Percentiles rank a stretch among this genome's conserved stretches.
These are phyloP conservation scores for Polypedilum vanderplanki DNA, from an alignment of 1,140 invertebrate species.

Conservation along the genomic window DNA sequence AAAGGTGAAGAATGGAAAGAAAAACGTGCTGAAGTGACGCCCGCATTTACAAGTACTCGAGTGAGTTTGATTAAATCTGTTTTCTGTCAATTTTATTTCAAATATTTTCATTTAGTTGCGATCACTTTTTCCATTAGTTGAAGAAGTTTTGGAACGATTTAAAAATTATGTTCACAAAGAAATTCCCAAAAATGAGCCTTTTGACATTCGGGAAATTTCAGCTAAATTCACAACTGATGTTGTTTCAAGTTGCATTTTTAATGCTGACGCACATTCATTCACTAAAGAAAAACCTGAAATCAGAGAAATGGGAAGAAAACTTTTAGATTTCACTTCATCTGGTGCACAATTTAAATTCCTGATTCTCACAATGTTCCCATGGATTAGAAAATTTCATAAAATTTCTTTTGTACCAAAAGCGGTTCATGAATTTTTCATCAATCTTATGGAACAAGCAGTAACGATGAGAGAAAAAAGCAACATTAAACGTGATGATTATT, in stretches of 20 bases:
- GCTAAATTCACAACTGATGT: constrained; percentile 46
- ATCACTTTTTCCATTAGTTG: constrained; percentile 15
- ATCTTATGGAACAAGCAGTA: constrained; percentile 38
- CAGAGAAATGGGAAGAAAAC: constrained; percentile 34
- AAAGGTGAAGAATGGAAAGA: constrained; percentile 49
- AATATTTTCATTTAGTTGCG: background rate
- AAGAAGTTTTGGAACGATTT: background rate
- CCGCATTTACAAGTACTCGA: constrained; percentile 48
- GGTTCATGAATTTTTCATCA: constrained; percentile 39
- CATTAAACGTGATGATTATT: constrained; percentile 38
- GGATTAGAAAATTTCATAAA: constrained; percentile 34
- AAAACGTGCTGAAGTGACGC: constrained; percentile 47
- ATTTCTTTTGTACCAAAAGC: constrained; percentile 36
- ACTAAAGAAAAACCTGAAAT: constrained; percentile 34
- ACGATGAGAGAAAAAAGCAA: constrained; percentile 34
- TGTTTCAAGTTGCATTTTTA: constrained; percentile 46
- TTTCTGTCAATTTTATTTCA: too few relatives aligned
- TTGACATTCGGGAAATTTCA: constrained; percentile 31
- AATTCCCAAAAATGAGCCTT: background rate
- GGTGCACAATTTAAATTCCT: constrained; percentile 34
- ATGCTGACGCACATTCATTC: constrained; percentile 43
- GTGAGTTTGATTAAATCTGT: too few relatives aligned
- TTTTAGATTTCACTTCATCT: constrained; percentile 36
- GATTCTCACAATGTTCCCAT: constrained; percentile 35
- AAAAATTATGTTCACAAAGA: background rate